Conservation (phyloP, 2,888 invertebrate species). For the Apodemia duryi region DNA sequence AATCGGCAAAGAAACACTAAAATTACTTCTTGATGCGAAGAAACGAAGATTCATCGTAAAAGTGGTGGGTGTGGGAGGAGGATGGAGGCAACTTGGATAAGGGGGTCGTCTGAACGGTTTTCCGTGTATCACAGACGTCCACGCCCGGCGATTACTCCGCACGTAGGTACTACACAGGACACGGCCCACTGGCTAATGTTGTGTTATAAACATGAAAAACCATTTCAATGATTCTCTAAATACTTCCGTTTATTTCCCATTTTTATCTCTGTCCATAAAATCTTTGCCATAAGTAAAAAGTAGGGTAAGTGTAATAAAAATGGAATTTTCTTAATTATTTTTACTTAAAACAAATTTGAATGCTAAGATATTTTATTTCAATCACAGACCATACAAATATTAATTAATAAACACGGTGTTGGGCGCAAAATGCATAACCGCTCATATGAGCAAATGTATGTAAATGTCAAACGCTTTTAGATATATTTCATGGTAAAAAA, state of each 20-base stretch:
- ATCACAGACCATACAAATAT: too few relatives aligned
- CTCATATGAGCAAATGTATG: too few relatives aligned
- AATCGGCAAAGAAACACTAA: constrained; percentile 79
- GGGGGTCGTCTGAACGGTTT: constrained; percentile 74
- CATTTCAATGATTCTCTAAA: constrained; percentile 73
- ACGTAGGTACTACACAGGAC: constrained; percentile 50
- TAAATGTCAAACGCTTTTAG: too few relatives aligned
- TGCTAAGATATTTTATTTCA: too few relatives aligned
- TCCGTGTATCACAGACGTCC: constrained; percentile 68
- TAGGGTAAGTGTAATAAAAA: not conserved
- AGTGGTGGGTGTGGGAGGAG: constrained; percentile 59
- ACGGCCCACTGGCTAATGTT: constrained; percentile 62
- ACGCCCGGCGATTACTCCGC: constrained; percentile 61
- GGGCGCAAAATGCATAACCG: too few relatives aligned
- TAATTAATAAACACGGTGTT: too few relatives aligned
- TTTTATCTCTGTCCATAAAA: constrained; percentile 19
- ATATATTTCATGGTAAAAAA: too few relatives aligned
- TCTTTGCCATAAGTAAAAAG: constrained; percentile 13
- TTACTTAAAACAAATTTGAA: too few relatives aligned
- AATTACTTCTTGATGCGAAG: constrained; percentile 79
- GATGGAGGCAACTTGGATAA: constrained; percentile 35
- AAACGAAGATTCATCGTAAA: constrained; percentile 80
- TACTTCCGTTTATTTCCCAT: constrained; percentile 39
- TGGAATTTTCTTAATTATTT: not conserved
- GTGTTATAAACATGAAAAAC: constrained; percentile 76